phyloP scores from a whole-genome alignment of 2,888 invertebrate species.

The Gisinianus flammeolus region DNA sequence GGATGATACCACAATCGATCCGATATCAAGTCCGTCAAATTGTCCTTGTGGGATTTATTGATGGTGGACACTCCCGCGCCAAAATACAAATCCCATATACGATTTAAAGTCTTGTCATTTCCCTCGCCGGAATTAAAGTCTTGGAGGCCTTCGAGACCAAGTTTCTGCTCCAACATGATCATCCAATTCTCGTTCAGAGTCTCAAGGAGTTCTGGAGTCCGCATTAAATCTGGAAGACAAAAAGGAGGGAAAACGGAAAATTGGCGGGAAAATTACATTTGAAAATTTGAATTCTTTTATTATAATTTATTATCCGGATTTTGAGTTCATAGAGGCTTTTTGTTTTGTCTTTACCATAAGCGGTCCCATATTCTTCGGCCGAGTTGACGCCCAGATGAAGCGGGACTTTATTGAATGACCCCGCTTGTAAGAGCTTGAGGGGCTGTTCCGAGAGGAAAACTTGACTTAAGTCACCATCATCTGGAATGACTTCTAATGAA shows the following conservation, averaged over 20 bases:
- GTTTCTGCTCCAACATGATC: background rate
- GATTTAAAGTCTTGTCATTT: background rate
- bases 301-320: too few species aligned
- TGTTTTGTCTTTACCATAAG: conserved; percentile 11
- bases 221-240: background rate
- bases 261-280: conserved; percentile 14
- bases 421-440: background rate
- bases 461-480: background rate
- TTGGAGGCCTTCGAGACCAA: background rate
- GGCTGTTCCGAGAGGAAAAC: conserved; percentile 13
- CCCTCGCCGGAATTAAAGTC: background rate
- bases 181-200: conserved; percentile 1
- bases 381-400: conserved; percentile 29
- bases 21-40: conserved; percentile 12
- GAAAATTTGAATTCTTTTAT: too few species aligned
- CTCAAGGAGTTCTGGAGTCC: background rate
- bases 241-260: too few species aligned
- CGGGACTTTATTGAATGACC: conserved; percentile 18
- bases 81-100: background rate
- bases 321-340: too few species aligned
- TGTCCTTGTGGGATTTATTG: background rate
- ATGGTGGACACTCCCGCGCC: background rate
- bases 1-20: conserved; percentile 11
- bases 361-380: conserved; percentile 1
- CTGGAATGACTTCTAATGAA: background rate